Conservation (phyloP, 2,888 invertebrate genomes). For the Dioctria rufipes region DNA sequence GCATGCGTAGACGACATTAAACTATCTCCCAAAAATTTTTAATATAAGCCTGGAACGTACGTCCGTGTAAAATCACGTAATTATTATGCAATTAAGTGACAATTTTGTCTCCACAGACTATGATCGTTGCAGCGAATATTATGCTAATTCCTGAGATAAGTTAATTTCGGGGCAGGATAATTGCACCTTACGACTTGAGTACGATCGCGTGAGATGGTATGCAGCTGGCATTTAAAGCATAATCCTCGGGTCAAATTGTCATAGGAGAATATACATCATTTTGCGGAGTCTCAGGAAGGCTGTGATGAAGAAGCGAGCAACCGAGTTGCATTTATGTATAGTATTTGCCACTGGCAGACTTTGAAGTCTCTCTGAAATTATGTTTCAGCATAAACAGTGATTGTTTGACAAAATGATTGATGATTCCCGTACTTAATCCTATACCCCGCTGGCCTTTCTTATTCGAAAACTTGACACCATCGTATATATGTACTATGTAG, state of each 20-base stretch:
- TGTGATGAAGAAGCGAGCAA: not conserved
- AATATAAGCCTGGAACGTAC: no score
- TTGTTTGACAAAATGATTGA: slow-evolving; percentile 53
- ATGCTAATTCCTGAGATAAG: slow-evolving; percentile 26
- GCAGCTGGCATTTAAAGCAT: not conserved
- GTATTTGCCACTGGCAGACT: slow-evolving; percentile 5
- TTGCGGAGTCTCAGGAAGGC: not conserved
- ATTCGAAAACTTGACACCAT: slow-evolving; percentile 44
- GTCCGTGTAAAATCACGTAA: no score
- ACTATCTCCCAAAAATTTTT: no score
- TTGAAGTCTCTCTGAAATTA: slow-evolving; percentile 39
- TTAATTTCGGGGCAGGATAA: slow-evolving; percentile 15
- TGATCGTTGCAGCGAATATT: not conserved
- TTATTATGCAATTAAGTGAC: no score
- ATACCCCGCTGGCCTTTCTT: slow-evolving; percentile 6
- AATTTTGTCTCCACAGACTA: not conserved
- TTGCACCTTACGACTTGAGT: slow-evolving; percentile 27
- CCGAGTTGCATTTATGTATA: no score
- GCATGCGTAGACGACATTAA: no score
- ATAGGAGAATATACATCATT: not conserved
- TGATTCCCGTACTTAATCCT: slow-evolving; percentile 41
- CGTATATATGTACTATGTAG: not conserved
- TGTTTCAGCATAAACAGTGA: slow-evolving; percentile 49
- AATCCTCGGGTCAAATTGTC: not conserved
- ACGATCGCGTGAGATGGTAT: slow-evolving; percentile 22